These are phyloP conservation scores for Pollenia angustigena DNA, from an alignment of 2,888 invertebrate genomes.

Conservation along the genomic window DNA sequence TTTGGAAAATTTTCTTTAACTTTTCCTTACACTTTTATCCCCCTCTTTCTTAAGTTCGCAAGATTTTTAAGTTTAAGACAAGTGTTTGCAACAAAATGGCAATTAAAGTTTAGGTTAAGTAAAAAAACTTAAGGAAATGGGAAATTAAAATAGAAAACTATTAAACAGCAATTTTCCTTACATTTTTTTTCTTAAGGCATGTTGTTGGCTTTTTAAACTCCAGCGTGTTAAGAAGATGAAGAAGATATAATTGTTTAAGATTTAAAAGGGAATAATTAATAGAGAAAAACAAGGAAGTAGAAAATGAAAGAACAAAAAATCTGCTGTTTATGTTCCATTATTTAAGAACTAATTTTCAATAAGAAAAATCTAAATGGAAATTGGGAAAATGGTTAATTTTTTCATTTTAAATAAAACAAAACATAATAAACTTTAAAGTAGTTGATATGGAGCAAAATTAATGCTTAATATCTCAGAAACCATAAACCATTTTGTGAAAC, in stretches of 20 bases:
- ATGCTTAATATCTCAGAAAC: too few species aligned
- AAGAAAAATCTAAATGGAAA: too few species aligned
- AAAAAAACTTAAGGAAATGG: conserved; percentile 33
- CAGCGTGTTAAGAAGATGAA: conserved; percentile 16
- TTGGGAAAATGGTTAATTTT: too few species aligned
- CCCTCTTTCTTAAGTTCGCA: conserved; percentile 7
- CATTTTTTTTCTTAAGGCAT: conserved; percentile 27
- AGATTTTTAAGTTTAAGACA: conserved; percentile 16
- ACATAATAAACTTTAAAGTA: too few species aligned
- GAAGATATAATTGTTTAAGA: conserved; percentile 15
- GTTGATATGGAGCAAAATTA: too few species aligned
- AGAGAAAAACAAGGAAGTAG: background rate
- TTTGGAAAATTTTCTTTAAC: conserved; percentile 3
- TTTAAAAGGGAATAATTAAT: conserved; percentile 4
- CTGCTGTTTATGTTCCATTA: too few species aligned
- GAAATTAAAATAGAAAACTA: conserved; percentile 51
- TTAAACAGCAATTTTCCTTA: conserved; percentile 49
- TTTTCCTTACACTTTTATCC: conserved; percentile 5
- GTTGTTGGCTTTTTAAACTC: conserved; percentile 35
- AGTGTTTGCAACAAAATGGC: conserved; percentile 46
- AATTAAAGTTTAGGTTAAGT: conserved; percentile 29
- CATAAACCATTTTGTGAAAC: too few species aligned
- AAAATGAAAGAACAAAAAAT: background rate
- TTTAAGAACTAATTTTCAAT: too few species aligned
- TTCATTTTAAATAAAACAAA: too few species aligned